Evolutionary conservation across 2,113 vertebrate species (phyloP).

Genomic region (Acanthisitta chloris): DNA sequence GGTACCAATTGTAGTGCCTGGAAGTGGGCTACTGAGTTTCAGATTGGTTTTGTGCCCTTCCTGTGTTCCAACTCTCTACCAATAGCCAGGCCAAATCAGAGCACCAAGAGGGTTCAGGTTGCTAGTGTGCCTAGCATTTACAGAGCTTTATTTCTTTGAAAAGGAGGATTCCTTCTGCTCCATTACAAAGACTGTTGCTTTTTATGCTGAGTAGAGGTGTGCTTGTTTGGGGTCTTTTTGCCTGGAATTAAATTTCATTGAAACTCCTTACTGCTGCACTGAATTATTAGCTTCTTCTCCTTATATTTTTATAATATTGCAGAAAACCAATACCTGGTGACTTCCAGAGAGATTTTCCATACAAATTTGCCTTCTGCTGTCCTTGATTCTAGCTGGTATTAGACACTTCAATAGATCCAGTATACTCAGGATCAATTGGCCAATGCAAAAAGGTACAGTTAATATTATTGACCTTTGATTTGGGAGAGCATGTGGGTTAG

Average conservation of each 20-base stretch:
- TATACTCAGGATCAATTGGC: background rate
- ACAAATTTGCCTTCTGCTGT: background rate
- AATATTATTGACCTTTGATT: background rate
- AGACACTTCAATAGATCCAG: background rate
- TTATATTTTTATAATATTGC: background rate
- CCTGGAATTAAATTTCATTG: background rate
- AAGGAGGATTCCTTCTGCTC: background rate
- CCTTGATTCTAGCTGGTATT: background rate
- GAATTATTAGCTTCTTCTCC: background rate
- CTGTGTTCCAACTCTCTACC: background rate
- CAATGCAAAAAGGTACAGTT: background rate
- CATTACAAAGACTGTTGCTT: background rate
- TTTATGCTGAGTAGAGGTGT: background rate
- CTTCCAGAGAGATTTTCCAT: background rate
- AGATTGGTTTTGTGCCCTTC: background rate
- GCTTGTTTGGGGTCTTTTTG: background rate
- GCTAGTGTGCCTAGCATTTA: background rate
- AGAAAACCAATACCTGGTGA: background rate
- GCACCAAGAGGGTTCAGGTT: rapidly evolving
- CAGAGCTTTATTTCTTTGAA: background rate
- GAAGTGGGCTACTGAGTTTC: background rate
- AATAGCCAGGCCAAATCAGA: rapidly evolving
- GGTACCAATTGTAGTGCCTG: background rate
- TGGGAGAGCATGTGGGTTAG: background rate
- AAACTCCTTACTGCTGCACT: background rate